A percentile compares a stretch with the other conserved stretches of the same genome.
Conservation (phyloP, 2,113 vertebrate species). For the Barbus barbus region DNA sequence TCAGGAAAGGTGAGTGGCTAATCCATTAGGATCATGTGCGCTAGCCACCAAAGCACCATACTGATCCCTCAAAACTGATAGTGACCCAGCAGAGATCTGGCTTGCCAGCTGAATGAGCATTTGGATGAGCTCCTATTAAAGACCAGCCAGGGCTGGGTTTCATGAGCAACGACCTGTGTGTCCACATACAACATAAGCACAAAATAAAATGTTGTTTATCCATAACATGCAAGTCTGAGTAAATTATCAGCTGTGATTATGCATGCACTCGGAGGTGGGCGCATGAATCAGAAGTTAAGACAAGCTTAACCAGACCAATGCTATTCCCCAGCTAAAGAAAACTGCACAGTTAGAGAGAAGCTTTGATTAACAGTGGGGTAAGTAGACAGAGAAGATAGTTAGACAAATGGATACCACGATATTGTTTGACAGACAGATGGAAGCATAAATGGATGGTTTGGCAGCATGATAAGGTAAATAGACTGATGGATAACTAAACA, state of each 20-base stretch:
- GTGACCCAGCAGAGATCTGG: constrained; percentile 65
- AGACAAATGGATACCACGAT: constrained; percentile 80
- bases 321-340: constrained; percentile 49
- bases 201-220: neutral
- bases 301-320: neutral
- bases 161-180: too few relatives aligned
- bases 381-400: constrained; percentile 74
- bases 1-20: constrained; percentile 67
- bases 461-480: constrained; percentile 81
- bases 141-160: constrained; percentile 59
- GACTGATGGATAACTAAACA: constrained; percentile 81
- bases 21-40: constrained; percentile 70
- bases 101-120: constrained; percentile 68
- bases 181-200: neutral
- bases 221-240: neutral
- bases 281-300: neutral
- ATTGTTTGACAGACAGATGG: constrained; percentile 82
- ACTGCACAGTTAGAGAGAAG: constrained; percentile 21
- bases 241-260: constrained; percentile 10
- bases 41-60: constrained; percentile 59
- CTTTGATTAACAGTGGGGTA: constrained; percentile 75
- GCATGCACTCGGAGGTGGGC: neutral
- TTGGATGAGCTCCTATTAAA: constrained; percentile 68
- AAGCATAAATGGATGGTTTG: constrained; percentile 80
- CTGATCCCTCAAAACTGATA: constrained; percentile 75